A percentile compares a stretch with the other conserved stretches of the same genome.
Evolutionary conservation across 2,113 vertebrate species (phyloP).

Genomic region (Cairina moschata): DNA sequence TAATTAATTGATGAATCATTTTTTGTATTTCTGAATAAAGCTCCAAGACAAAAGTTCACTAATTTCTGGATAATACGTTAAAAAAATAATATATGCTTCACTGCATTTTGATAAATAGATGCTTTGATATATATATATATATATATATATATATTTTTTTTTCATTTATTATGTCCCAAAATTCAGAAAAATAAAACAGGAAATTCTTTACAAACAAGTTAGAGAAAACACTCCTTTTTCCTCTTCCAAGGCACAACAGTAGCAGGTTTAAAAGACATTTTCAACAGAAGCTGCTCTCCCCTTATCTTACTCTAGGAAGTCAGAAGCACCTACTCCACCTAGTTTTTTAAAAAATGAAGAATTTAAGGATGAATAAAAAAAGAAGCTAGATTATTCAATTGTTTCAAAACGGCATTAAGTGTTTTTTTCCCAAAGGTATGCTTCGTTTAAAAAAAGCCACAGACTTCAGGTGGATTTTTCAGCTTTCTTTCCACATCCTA

Average conservation of each 20-base stretch:
- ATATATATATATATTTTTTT: too few relatives aligned
- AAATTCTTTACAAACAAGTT: not conserved
- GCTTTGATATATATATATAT: not conserved
- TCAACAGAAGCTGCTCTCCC: not conserved
- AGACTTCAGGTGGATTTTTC: not conserved
- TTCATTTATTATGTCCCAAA: not conserved
- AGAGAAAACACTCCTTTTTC: not conserved
- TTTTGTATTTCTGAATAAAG: not conserved
- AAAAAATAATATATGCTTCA: fast-evolving
- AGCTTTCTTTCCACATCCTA: not conserved
- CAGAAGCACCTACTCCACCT: not conserved
- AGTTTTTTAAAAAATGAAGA: not conserved
- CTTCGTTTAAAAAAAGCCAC: not conserved
- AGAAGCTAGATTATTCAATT: not conserved
- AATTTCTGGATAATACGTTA: not conserved
- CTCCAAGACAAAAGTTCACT: not conserved
- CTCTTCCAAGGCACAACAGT: not conserved
- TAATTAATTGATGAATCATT: not conserved
- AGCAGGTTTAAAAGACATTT: not conserved
- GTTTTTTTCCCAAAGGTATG: slow-evolving; percentile 35
- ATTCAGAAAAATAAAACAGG: not conserved
- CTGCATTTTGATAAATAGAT: fast-evolving
- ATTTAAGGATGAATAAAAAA: not conserved
- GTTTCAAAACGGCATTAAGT: not conserved
- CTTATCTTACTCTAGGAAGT: not conserved